Base-by-base conservation (phyloP, 1,140 invertebrate species). In the Planococcus citri region DNA sequence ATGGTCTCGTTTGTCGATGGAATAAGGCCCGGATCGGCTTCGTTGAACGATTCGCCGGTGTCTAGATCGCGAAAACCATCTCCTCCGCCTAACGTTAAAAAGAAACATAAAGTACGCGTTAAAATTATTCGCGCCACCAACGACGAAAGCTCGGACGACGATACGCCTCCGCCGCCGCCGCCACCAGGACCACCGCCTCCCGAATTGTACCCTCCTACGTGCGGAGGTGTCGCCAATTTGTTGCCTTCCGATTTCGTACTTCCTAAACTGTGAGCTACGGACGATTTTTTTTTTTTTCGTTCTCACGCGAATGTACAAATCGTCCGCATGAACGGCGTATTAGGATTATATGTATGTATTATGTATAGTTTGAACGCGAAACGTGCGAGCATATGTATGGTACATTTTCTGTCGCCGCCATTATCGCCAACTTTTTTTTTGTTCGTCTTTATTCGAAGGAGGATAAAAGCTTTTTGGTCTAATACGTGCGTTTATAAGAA, bases 21-120 rank as follows among this genome's bases (percentile, higher is more conserved):
- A 64, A 27, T 64, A 25, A 2, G 60, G 24, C 60, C 60, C 3
- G 60, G 60, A 10, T 24, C 60, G 3, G 21, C 60, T 17, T 24
- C 60, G 8, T 9, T 64, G 25, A 64, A 12, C 60, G 60, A 64
- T 4, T 64, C 60, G 21, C 3, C 60, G n/a, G 12, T 58, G 60
- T 24, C 20, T 27, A 64, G 25, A 64, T 24, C 25, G 10, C 20
- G 60, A 14, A 64, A 64, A 25, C 60, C 60, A 24, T 64, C 60
- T 22, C 60, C 60, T 10, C 60, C 60, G 8, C 20, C 10, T n/a
- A 51, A 17, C 41, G 17, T 14, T n/a, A 51, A 27, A 21, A 64
- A 64, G 22, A 64, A 64, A 21, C 60, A 64, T 25, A 64, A 64
- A 64, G 60, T 64, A 64, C 60, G 60, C 60, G 60, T 64, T 10